Conservation (phyloP, 2,888 invertebrate genomes). For the Melieria omissa region DNA sequence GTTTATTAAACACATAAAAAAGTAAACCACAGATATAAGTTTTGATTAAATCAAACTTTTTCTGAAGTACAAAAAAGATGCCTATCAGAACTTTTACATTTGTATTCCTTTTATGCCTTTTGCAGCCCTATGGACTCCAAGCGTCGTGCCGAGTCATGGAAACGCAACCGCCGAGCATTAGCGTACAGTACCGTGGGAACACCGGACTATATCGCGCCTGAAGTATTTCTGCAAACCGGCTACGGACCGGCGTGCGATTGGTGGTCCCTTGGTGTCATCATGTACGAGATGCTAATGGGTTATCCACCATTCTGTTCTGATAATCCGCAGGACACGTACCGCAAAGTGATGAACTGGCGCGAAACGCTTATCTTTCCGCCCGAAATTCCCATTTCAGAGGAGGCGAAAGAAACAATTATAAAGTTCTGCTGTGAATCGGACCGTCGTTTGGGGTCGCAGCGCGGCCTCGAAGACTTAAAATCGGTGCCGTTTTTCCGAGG, state of each 20-base stretch:
- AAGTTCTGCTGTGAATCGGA: constrained; percentile 98
- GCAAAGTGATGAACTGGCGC: constrained; percentile 99
- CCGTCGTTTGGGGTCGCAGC: constrained; percentile 87
- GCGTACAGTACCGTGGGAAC: constrained; percentile 97
- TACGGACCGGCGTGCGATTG: constrained; percentile 99
- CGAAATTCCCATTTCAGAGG: constrained; percentile 98
- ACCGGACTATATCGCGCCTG: constrained; percentile 99
- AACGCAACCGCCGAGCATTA: constrained; percentile 93
- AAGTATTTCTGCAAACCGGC: constrained; percentile 97
- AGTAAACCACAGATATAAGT: too few species aligned
- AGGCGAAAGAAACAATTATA: constrained; percentile 93
- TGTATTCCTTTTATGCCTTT: neutral
- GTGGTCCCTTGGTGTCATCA: constrained; percentile 99
- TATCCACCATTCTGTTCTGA: constrained; percentile 99
- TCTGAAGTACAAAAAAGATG: too few species aligned
- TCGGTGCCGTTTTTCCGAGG: constrained; percentile 93
- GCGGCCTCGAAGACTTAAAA: constrained; percentile 94
- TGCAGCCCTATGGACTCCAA: constrained; percentile 93
- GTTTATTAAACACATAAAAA: too few species aligned
- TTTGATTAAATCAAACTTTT: too few species aligned
- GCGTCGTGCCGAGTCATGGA: constrained; percentile 98
- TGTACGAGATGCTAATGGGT: constrained; percentile 99
- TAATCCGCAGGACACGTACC: constrained; percentile 70
- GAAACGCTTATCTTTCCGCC: constrained; percentile 98
- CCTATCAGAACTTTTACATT: too few species aligned